Evolutionary conservation across 2,888 invertebrate species (phyloP), one percentile per base, ranked within the genome.

Genomic region (Seira musarum): DNA sequence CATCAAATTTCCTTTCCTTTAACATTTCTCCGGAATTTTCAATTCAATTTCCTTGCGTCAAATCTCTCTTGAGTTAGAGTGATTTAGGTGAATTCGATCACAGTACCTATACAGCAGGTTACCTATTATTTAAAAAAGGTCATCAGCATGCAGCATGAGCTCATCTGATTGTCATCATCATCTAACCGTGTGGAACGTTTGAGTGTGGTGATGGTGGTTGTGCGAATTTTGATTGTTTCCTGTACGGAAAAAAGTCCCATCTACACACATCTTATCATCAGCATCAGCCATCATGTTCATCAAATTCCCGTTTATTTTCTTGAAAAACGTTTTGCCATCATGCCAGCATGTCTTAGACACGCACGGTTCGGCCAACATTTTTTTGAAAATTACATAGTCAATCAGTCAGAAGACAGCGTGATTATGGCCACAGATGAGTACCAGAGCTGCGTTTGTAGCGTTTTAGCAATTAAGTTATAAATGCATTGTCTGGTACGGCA

Each of bases 401-500:
- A 53, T 75, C 75, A 49, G 53, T 73, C 65, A 53, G 53, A 53
- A 53, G 53, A 53, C 53, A 65, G 2, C 80, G 71, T 80, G 74
- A 22, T 85, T 83, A 85, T 85, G 86, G 87, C 87, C 81, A 80
- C 85, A 95, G 93, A 94, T 94, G 92, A 96, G 96, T 97, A 95
- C 96, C 97, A 97, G 97, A 94, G 93, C 95, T 96, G 97, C 95
- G 95, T 97, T 96, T 97, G 96, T 96, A 96, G 90, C 90, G 91
- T 90, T 90, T 89, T 88, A 88, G 64, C 57, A 69, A 70, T 83
- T 79, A 65, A 71, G 70, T 85, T 97, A 97, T 97, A 97, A 97
- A 97, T 97, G 97, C 97, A 97, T 97, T 96, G 96, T 97, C 96
- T 97, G 96, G 97, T 97, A 97, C 97, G 96, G 95, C 96, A 96